Conservation (phyloP, 30 jellyfish, hydroid and myxozoan species). For the Turritopsis rubra region DNA sequence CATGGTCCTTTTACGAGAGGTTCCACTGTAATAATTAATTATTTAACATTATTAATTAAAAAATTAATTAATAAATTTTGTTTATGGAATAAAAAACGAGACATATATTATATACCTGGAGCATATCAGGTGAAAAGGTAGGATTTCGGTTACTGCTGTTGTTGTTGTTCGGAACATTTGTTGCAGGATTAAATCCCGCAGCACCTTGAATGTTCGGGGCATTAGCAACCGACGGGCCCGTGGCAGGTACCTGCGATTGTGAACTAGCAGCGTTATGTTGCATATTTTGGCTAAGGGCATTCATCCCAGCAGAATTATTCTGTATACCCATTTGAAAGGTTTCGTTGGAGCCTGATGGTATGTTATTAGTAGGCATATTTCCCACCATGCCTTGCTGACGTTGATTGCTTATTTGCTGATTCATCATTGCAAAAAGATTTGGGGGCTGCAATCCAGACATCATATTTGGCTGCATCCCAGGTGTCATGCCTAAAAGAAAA, state of each 20-base stretch:
- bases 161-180: constrained; percentile 27
- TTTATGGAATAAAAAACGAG: too few species aligned
- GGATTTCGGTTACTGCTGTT: constrained; percentile 20
- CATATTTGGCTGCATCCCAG: constrained; percentile 49
- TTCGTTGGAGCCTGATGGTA: background rate
- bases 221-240: constrained; percentile 55
- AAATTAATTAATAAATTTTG: too few species aligned
- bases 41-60: too few species aligned
- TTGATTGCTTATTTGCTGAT: constrained; percentile 3
- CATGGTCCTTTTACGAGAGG: too few species aligned
- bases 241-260: constrained; percentile 12
- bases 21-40: too few species aligned
- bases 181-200: background rate
- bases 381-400: constrained; percentile 4
- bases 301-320: background rate
- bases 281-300: background rate
- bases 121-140: constrained; percentile 88
- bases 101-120: constrained; percentile 39
- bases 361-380: constrained; percentile 2
- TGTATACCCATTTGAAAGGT: constrained; percentile 20
- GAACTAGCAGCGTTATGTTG: background rate
- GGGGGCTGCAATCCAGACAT: constrained; percentile 61
- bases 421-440: constrained; percentile 35
- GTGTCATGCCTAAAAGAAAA: background rate
- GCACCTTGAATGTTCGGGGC: constrained; percentile 38